A percentile compares a stretch with the other conserved stretches of the same genome.
phyloP scores from a whole-genome alignment of 2,113 vertebrate genomes.

The Mobula birostris region DNA sequence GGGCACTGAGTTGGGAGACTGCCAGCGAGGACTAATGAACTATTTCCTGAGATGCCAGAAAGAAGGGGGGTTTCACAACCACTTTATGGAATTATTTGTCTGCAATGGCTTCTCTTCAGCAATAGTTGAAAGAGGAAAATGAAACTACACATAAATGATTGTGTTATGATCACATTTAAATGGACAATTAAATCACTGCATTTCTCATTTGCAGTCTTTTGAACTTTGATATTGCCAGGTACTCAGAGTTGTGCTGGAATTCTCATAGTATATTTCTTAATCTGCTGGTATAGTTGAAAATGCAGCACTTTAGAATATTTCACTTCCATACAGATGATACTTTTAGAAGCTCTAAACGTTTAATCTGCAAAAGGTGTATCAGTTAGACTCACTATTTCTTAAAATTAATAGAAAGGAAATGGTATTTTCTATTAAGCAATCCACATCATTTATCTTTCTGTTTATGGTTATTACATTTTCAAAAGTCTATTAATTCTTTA shows the following conservation, averaged over 20 bases:
- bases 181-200: neutral
- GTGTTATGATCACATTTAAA: neutral
- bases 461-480: neutral
- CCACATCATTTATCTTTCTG: neutral
- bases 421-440: neutral
- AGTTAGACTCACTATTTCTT: neutral
- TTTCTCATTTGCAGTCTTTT: neutral
- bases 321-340: neutral
- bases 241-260: neutral
- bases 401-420: neutral
- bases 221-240: neutral
- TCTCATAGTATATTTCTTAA: neutral
- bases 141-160: neutral
- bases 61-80: too few species aligned
- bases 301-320: neutral
- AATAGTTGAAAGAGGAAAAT: neutral
- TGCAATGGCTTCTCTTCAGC: neutral
- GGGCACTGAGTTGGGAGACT: too few species aligned
- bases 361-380: neutral
- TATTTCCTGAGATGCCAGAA: too few species aligned
- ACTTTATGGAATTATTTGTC: neutral
- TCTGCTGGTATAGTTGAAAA: neutral
- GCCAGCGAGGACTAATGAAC: too few species aligned
- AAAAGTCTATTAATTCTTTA: neutral
- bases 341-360: neutral